Evolutionary conservation across 2,113 vertebrate genomes (phyloP), one percentile per base, ranked within the genome.

Genomic region (Bambusicola thoracicus): DNA sequence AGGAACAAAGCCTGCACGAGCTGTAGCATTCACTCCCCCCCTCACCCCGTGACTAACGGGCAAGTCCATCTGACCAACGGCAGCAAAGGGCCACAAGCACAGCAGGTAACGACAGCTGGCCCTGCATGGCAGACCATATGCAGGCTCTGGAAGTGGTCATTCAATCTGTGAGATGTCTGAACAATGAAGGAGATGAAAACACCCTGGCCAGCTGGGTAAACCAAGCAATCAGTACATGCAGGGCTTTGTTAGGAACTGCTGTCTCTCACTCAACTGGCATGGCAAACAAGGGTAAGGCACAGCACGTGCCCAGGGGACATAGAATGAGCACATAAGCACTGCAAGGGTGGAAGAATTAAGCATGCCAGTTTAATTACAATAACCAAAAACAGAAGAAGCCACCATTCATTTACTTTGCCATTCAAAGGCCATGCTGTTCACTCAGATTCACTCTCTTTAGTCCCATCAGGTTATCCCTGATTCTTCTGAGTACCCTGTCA

Each of bases 361-460:
- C 49, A 70, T 34, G 53, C 6, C 34, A 29, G 11, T 70, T 65
- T 43, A 48, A 85, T n/a, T 63, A 30, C 61, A 85, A 53, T 25
- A 89, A 85, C 25, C 81, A 59, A 82, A 87, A 21, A 13, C 44
- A 85, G 40, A 85, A 13, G 30, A 92, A 94, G 79, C 30, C 48
- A 89, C 30, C 21, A 55, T 49, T 87, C 40, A 61, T 62, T 72
- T 66, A 40, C 41, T 53, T 48, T 65, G 48, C 48, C n/a, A 29
- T 16, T 61, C 30, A 53, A 27, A 81, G 13, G 20, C 8, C 58
- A 59, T 0, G 2, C 44, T 44, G 36, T 30, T 72, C 29, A 17
- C 67, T 58, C 48, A 58, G 76, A 76, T 13, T 76, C 77, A 36
- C 44, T 8, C 34, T 38, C 36, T 76, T 74, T 65, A 38, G 41